These are phyloP conservation scores for Anolis carolinensis DNA, from an alignment of 2,113 vertebrate genomes.

Conservation along the genomic window DNA sequence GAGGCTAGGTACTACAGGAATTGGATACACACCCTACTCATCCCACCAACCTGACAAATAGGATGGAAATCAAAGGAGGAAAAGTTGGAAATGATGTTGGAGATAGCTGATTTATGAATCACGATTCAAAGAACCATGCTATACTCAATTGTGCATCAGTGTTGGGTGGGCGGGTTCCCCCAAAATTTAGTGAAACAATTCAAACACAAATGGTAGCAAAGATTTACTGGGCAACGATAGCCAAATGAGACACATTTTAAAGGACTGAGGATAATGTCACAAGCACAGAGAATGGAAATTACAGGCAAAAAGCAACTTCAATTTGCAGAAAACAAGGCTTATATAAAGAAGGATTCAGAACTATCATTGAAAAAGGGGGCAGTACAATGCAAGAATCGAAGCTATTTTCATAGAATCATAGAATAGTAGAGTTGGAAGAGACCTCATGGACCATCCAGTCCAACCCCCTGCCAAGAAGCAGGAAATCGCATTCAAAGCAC, in stretches of 20 bases:
- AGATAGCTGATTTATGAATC: slow-evolving; percentile 34
- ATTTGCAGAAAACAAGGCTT: background rate
- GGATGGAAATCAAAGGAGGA: slow-evolving; percentile 54
- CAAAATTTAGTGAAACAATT: slow-evolving; percentile 26
- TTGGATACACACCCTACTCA: slow-evolving; percentile 27
- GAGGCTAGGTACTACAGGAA: slow-evolving; percentile 57
- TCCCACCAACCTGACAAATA: slow-evolving; percentile 61
- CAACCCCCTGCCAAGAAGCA: too few relatives aligned
- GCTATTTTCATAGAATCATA: too few relatives aligned
- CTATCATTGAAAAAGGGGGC: background rate
- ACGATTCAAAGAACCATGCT: slow-evolving; percentile 57
- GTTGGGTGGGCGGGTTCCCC: background rate
- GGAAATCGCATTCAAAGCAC: too few relatives aligned
- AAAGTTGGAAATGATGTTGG: slow-evolving; percentile 15
- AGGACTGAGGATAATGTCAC: background rate
- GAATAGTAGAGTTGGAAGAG: too few relatives aligned
- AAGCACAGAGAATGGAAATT: background rate
- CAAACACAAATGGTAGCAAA: slow-evolving; percentile 16
- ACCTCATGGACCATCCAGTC: too few relatives aligned
- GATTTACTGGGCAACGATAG: background rate
- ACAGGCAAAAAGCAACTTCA: background rate
- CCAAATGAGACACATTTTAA: background rate
- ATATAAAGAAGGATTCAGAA: background rate
- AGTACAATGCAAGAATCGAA: background rate
- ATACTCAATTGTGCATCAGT: slow-evolving; percentile 10